Base-by-base conservation (phyloP, 2,113 vertebrate species). In the Mungos mungo region DNA sequence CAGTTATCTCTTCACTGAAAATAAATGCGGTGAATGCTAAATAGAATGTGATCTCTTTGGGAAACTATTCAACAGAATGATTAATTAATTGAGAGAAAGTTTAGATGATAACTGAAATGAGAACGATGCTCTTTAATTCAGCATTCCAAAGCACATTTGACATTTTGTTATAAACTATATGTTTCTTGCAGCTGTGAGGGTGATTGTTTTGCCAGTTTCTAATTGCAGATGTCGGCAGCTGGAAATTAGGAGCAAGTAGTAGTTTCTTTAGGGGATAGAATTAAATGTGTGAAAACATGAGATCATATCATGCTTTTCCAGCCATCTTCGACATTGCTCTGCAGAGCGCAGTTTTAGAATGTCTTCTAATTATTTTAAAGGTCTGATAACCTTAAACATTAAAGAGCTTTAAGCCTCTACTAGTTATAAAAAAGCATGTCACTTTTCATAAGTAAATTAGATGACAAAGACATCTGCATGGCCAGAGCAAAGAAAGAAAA, bases 161-260 rank as follows among this genome's bases (percentile, higher is more conserved):
- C 97, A 98, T 98, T 98, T 98, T 97, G 93, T 95, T 98, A 95
- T 96, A 97, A 98, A 98, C 94, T 96, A 54, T 95, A 95, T 96
- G 93, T 96, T 98, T 98, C 97, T 92, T 97, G 89, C 96, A 98
- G 96, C 95, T 98, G 98, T 98, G 98, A 96, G 96, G 93, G 71
- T 97, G 91, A 86, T 95, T 96, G 79, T 88, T 98, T 98, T 98
- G 95, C 96, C 94, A 97, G 92, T 97, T 97, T 98, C 98, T 98
- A 98, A 98, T 98, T 99, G 97, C 95, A 98, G 96, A 98, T 98
- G 96, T 97, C 98, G 97, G 98, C 96, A 98, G 98, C 98, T 98
- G 98, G 96, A 98, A 95, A 97, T 98, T 95, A 98, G 95, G 84
- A 98, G 93, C 96, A 98, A 98, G 96, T 72, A 96, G 89, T 96